These are phyloP conservation scores for Sphaerophoria taeniata DNA, from an alignment of 2,888 invertebrate genomes.

Conservation along the genomic window DNA sequence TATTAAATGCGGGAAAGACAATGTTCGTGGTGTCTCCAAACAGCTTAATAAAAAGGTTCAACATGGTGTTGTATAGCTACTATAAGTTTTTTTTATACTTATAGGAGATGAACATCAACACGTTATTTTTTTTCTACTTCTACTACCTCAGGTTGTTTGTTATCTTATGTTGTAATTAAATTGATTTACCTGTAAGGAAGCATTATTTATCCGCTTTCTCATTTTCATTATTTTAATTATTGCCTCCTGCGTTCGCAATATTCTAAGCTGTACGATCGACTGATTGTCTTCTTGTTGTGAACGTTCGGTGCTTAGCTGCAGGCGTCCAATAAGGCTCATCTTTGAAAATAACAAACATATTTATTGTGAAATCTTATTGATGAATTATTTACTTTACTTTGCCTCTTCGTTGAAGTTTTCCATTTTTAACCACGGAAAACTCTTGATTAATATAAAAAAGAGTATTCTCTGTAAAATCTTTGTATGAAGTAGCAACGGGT, in stretches of 20 bases:
- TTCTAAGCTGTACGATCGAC: conserved; percentile 98
- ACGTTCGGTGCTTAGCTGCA: conserved; percentile 97
- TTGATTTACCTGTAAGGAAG: conserved; percentile 90
- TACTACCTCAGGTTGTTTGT: no score
- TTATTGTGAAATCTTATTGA: neutral
- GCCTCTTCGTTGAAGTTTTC: conserved; percentile 96
- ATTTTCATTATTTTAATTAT: conserved; percentile 99
- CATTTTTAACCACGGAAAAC: conserved; percentile 97
- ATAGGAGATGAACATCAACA: no score
- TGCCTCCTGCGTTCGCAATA: conserved; percentile 97
- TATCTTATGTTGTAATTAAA: no score
- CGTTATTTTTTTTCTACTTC: no score
- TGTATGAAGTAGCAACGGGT: conserved; percentile 92
- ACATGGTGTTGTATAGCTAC: no score
- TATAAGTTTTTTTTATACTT: no score
- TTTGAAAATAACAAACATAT: conserved; percentile 74
- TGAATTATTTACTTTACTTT: conserved; percentile 84
- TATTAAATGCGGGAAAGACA: no score
- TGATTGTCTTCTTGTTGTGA: conserved; percentile 99
- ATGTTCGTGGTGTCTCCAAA: no score
- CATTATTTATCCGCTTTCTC: conserved; percentile 97
- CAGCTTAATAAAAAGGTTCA: no score
- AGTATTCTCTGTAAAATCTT: conserved; percentile 96
- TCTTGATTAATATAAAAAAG: conserved; percentile 99
- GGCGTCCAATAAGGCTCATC: conserved; percentile 96